These are phyloP conservation scores for Brachionus asplanchnoidis DNA, from an alignment of 1,140 invertebrate genomes.

Conservation along the genomic window DNA sequence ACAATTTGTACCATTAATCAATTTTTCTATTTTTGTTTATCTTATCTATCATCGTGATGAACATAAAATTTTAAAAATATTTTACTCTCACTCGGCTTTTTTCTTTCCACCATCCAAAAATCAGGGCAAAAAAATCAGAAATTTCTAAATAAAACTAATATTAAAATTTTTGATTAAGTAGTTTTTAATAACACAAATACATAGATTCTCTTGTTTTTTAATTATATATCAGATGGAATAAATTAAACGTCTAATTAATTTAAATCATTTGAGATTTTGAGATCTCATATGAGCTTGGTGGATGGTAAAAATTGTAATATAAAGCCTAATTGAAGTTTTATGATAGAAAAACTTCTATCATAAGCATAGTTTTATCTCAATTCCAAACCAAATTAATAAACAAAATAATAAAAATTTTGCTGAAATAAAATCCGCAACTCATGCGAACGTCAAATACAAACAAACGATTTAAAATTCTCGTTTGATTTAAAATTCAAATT, in stretches of 20 bases:
- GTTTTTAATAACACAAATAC: not conserved
- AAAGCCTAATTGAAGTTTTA: not conserved
- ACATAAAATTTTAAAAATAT: not conserved
- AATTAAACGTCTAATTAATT: conserved; percentile 33
- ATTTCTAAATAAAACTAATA: not conserved
- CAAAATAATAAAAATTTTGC: conserved; percentile 8
- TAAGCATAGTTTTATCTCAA: conserved; percentile 19
- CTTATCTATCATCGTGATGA: conserved; percentile 1
- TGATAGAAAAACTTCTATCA: not conserved
- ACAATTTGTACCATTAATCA: conserved; percentile 22
- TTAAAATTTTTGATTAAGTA: not conserved
- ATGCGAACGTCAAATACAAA: not conserved
- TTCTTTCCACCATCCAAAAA: not conserved
- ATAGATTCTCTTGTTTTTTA: not conserved
- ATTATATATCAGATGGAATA: conserved; percentile 34
- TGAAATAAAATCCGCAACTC: conserved; percentile 14
- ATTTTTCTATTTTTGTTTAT: not conserved
- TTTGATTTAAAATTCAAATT: conserved; percentile 33
- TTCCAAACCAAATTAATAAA: conserved; percentile 18
- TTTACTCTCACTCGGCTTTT: not conserved
- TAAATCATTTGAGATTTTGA: conserved; percentile 21
- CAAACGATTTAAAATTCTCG: not conserved
- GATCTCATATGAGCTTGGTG: not conserved
- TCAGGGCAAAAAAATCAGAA: not conserved
- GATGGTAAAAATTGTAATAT: not conserved